These are phyloP conservation scores for Spodoptera litura DNA, from an alignment of 1,140 invertebrate genomes.

Conservation along the genomic window DNA sequence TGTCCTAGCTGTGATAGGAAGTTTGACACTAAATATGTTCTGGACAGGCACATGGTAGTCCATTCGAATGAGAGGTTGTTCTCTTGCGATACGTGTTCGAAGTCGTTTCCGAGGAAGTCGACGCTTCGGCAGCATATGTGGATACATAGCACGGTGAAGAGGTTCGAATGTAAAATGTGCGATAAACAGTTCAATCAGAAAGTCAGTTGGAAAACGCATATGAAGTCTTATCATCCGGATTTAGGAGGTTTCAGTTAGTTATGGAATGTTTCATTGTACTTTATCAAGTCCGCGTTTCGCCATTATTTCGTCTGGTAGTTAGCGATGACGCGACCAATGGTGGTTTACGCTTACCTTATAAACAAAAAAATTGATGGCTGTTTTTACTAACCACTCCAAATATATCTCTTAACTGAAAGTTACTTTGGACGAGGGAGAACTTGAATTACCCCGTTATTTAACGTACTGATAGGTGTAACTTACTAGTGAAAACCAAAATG, in stretches of 20 bases:
- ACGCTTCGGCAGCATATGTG: slow-evolving; percentile 68
- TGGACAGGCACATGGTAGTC: slow-evolving; percentile 59
- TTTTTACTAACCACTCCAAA: too few species aligned
- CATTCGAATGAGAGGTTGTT: slow-evolving; percentile 83
- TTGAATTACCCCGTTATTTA: too few species aligned
- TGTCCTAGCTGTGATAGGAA: slow-evolving; percentile 54
- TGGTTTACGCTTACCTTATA: too few species aligned
- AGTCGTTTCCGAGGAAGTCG: slow-evolving; percentile 54
- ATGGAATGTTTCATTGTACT: too few species aligned
- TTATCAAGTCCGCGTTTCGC: too few species aligned
- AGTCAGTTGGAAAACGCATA: slow-evolving; percentile 56
- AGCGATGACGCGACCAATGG: too few species aligned
- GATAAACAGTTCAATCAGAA: slow-evolving; percentile 63
- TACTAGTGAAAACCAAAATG: too few species aligned
- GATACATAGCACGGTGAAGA: slow-evolving; percentile 86
- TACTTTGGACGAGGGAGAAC: too few species aligned
- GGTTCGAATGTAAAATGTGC: slow-evolving; percentile 87
- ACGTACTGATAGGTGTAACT: too few species aligned
- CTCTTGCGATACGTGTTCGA: slow-evolving; percentile 78
- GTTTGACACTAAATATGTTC: slow-evolving; percentile 46
- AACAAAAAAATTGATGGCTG: too few species aligned
- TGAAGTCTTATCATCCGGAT: slow-evolving; percentile 52
- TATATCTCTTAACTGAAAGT: too few species aligned
- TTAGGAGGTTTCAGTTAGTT: not conserved
- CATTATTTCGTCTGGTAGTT: too few species aligned